Conservation (phyloP, 2,888 invertebrate species). For the Oconnorella tubifera region DNA sequence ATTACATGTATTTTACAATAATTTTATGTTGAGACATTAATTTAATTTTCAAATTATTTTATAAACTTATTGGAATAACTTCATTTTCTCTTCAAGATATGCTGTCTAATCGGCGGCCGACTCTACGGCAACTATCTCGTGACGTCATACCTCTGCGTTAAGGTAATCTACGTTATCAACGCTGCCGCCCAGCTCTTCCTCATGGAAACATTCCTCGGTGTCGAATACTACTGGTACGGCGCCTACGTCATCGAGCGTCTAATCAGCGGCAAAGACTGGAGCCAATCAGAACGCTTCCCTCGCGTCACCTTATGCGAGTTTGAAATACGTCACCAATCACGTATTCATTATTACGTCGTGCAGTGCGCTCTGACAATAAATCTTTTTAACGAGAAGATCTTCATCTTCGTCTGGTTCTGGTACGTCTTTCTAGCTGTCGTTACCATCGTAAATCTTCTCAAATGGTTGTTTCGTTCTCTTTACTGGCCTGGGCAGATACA, state of each 20-base stretch:
- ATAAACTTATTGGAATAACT: not conserved
- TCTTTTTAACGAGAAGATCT: constrained; percentile 44
- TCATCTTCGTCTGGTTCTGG: constrained; percentile 44
- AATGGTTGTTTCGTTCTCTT: constrained; percentile 39
- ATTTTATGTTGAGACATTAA: too few relatives aligned
- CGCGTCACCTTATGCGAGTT: constrained; percentile 56
- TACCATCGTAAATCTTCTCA: constrained; percentile 36
- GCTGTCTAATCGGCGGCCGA: constrained; percentile 54
- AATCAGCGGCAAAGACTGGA: constrained; percentile 52
- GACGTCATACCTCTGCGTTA: constrained; percentile 57
- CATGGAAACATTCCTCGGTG: constrained; percentile 58
- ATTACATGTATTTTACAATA: too few relatives aligned
- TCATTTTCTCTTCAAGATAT: constrained; percentile 37
- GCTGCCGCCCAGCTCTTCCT: constrained; percentile 59
- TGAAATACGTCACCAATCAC: constrained; percentile 44
- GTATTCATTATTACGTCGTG: constrained; percentile 39
- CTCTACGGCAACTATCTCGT: constrained; percentile 58
- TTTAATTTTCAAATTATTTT: not conserved
- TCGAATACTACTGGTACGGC: constrained; percentile 55
- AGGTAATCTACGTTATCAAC: constrained; percentile 57
- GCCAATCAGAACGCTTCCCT: constrained; percentile 52
- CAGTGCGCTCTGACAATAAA: constrained; percentile 43
- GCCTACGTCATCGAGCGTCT: constrained; percentile 58
- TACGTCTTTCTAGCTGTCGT: constrained; percentile 38
- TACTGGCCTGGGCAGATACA: constrained; percentile 41